These are phyloP conservation scores for Oncorhynchus gorbuscha DNA, from an alignment of 2,113 vertebrate genomes.

Conservation along the genomic window DNA sequence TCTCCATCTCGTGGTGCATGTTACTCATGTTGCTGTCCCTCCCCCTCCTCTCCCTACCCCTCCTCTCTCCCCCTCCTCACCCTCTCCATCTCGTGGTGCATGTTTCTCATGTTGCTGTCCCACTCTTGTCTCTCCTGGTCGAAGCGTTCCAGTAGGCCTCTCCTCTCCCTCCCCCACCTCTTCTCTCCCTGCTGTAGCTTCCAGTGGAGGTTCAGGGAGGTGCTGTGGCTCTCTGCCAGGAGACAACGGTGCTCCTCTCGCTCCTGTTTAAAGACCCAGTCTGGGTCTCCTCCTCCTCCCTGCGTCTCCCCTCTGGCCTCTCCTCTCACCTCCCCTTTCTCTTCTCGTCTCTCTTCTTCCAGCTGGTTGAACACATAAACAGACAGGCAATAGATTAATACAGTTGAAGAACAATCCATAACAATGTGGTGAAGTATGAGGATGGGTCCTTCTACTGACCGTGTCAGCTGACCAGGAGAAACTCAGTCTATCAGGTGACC, in stretches of 20 bases:
- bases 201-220: constrained; percentile 89
- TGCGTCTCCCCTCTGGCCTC: constrained; percentile 8
- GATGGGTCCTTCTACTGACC: no score
- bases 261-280: constrained; percentile 74
- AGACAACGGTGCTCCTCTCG: constrained; percentile 86
- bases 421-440: no score
- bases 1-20: no score
- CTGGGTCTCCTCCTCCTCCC: constrained; percentile 44
- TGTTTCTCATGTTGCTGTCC: constrained; percentile 63
- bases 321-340: constrained; percentile 11
- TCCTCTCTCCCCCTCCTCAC: no score
- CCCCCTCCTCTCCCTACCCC: accelerated
- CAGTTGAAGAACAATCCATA: no score
- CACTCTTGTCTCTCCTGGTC: constrained; percentile 85
- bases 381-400: neutral
- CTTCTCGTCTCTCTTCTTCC: constrained; percentile 40
- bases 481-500: no score
- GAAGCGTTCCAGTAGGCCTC: constrained; percentile 83
- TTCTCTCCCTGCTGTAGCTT: constrained; percentile 89
- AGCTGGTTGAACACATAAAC: constrained; percentile 42
- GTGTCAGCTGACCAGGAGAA: no score
- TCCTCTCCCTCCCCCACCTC: constrained; percentile 86
- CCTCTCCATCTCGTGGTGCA: no score
- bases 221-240: constrained; percentile 84
- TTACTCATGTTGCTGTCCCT: constrained; percentile 69